Evolutionary conservation across 92 coral and sea anemone genomes (phyloP).

Genomic region (Ricordea florida): DNA sequence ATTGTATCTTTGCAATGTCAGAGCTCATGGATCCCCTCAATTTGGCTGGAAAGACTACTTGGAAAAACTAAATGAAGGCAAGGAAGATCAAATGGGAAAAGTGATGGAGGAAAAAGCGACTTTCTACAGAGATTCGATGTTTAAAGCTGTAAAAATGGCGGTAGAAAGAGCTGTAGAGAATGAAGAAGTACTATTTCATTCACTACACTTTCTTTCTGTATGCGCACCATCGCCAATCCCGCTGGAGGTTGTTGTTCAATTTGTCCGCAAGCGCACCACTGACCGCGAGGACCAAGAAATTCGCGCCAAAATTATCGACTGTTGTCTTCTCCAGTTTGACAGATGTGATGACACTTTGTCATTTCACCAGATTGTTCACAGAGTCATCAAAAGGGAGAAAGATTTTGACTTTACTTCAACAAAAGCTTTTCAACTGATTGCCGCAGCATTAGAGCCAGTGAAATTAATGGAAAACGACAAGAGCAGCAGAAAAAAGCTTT

Average conservation of each 20-base stretch:
- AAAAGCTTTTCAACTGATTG: not conserved
- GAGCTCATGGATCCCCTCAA: not conserved
- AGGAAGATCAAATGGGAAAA: slow-evolving; percentile 11
- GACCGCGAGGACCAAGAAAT: not conserved
- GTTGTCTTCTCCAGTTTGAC: not conserved
- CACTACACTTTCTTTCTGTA: slow-evolving; percentile 19
- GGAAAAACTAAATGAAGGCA: not conserved
- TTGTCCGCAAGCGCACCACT: not conserved
- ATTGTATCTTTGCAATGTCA: slow-evolving; percentile 5
- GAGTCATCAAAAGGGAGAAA: not conserved
- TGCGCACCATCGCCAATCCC: slow-evolving; percentile 16
- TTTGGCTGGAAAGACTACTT: slow-evolving; percentile 26
- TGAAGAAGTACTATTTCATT: not conserved
- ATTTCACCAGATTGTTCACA: not conserved
- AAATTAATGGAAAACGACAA: not conserved
- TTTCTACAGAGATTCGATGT: slow-evolving; percentile 3
- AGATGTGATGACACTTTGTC: not conserved
- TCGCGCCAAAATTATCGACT: not conserved
- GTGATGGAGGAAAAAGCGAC: not conserved
- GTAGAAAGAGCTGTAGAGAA: slow-evolving; percentile 10
- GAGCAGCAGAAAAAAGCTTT: not conserved
- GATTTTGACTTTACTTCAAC: not conserved
- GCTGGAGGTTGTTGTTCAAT: slow-evolving; percentile 4
- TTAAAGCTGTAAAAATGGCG: slow-evolving; percentile 9
- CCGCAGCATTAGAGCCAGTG: slow-evolving; percentile 3